A percentile compares a stretch with the other conserved stretches of the same genome.
phyloP scores from a whole-genome alignment of 2,113 vertebrate genomes.

The Cryptotis parvus region DNA sequence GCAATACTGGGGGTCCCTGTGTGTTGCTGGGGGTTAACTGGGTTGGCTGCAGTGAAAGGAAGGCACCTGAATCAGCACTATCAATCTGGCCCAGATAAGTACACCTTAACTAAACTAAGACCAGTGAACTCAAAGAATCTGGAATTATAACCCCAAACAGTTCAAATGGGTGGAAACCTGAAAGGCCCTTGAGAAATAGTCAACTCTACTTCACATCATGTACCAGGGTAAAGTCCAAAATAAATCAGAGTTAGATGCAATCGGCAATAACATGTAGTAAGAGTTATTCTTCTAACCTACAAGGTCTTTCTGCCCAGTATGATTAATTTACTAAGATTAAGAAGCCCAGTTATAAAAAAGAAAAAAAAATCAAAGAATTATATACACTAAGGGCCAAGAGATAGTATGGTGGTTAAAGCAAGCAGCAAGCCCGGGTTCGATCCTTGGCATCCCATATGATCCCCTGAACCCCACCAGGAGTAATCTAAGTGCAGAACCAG shows the following conservation, averaged over 20 bases:
- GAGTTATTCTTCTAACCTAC: not conserved
- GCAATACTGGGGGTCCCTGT: too few species aligned
- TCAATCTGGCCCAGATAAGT: too few species aligned
- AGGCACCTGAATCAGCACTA: too few species aligned
- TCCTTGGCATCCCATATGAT: too few species aligned
- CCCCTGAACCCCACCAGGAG: too few species aligned
- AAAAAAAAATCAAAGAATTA: too few species aligned
- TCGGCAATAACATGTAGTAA: slow-evolving; percentile 19
- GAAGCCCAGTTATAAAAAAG: not conserved
- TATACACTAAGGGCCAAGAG: too few species aligned
- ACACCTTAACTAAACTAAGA: not conserved
- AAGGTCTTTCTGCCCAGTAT: slow-evolving; percentile 4
- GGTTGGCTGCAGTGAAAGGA: too few species aligned
- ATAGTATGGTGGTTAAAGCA: too few species aligned
- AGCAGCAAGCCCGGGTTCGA: too few species aligned
- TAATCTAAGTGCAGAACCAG: too few species aligned
- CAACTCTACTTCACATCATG: not conserved
- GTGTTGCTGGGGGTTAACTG: too few species aligned
- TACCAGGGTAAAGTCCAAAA: slow-evolving; percentile 16
- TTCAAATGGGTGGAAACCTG: slow-evolving; percentile 30
- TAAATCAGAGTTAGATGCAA: slow-evolving; percentile 32
- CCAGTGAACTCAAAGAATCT: not conserved
- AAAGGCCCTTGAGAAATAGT: not conserved
- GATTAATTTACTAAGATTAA: slow-evolving; percentile 22
- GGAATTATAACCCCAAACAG: not conserved